Conservation (phyloP, 92 coral and sea anemone species). For the Heliopora coerulea region DNA sequence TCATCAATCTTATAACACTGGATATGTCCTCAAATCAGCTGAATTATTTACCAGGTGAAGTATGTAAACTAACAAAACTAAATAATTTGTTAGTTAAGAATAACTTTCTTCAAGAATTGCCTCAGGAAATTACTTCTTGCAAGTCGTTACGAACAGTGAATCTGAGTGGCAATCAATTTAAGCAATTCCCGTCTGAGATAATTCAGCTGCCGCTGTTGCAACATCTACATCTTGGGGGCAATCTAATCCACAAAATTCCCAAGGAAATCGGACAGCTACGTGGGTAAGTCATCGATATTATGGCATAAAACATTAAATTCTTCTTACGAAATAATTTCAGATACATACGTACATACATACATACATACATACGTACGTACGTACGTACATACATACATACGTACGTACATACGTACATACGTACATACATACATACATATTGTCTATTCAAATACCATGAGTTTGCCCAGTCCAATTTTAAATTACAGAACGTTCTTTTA, state of each 20-base stretch:
- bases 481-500: no score
- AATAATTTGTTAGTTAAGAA: constrained; percentile 63
- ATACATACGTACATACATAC: no score
- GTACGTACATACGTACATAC: no score
- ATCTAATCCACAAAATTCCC: constrained; percentile 75
- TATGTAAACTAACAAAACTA: constrained; percentile 72
- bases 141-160: constrained; percentile 68
- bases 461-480: no score
- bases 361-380: no score
- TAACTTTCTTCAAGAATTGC: constrained; percentile 78
- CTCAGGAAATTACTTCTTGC: constrained; percentile 68
- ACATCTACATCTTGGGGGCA: constrained; percentile 74
- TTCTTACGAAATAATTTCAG: no score
- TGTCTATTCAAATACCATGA: no score
- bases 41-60: constrained; percentile 62
- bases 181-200: constrained; percentile 65
- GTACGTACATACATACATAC: no score
- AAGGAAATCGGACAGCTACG: constrained; percentile 68
- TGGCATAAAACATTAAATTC: no score
- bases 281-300: constrained; percentile 53
- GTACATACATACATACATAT: no score
- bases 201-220: constrained; percentile 62
- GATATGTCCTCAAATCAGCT: constrained; percentile 86
- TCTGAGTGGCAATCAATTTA: constrained; percentile 79
- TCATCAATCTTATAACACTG: constrained; percentile 67